Percentiles rank a stretch among this genome's conserved stretches.
Conservation (phyloP, 1,140 invertebrate species). For the Propsilocerus akamusi region DNA sequence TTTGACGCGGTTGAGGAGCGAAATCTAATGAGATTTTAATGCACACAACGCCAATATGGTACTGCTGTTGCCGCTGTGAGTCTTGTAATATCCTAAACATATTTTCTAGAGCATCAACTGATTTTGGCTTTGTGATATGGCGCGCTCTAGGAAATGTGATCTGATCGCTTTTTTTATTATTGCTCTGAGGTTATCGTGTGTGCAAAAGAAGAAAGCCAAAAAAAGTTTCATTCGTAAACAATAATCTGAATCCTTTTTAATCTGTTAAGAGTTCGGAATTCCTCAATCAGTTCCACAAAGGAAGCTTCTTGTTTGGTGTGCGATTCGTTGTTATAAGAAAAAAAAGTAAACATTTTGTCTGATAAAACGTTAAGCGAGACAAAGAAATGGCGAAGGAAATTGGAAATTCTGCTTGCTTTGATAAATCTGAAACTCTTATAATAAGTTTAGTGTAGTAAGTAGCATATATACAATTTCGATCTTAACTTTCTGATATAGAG, state of each 20-base stretch:
- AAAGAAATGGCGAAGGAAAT: not conserved
- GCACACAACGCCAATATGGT: not conserved
- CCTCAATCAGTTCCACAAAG: too few species aligned
- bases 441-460: not conserved
- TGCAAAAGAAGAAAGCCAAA: not conserved
- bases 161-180: not conserved
- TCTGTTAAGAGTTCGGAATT: too few species aligned
- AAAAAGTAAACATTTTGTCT: too few species aligned
- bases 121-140: too few species aligned
- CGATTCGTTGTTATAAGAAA: too few species aligned
- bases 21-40: slow-evolving; percentile 2
- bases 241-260: too few species aligned
- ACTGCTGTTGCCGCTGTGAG: too few species aligned
- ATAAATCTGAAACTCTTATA: not conserved
- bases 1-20: not conserved
- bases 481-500: slow-evolving; percentile 1
- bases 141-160: not conserved
- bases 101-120: too few species aligned
- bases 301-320: too few species aligned
- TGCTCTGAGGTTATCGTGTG: not conserved
- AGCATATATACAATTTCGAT: too few species aligned
- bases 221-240: not conserved
- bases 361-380: too few species aligned
- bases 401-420: not conserved
- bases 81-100: slow-evolving; percentile 4